Evolutionary conservation across 1,140 invertebrate species (phyloP), one percentile per base, ranked within the genome.

Genomic region (Drosophila nigrodunni): DNA sequence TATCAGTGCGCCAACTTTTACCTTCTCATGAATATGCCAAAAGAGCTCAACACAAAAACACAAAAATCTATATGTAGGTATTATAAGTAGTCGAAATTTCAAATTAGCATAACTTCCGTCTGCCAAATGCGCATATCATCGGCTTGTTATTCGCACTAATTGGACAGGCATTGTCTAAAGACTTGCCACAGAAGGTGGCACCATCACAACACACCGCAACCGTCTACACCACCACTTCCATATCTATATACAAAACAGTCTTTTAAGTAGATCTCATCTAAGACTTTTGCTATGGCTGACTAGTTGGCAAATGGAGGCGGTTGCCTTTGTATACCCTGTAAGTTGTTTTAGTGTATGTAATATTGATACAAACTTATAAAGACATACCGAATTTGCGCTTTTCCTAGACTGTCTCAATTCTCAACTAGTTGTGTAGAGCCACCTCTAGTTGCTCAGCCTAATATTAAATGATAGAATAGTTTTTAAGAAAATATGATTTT

Each of bases 21-120:
- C 43, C 43, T 10, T 37, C 37, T 60, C 18, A 62, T 57, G 34
- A 58, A 67, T 61, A 52, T 59, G 52, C 52, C 30, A 15, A 9
- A 15, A 9, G 55, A 15, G 52, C 35, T 55, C 35, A 55, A 37
- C 18, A 2, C 18, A 21, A 15, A 15, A 15, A 30, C 25, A 30
- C 25, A 30, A 30, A 37, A 39, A 21, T 15, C 7, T 46, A 59
- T 43, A 6, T 25, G 80, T 75, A 78, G 3, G 21, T 62, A 47
- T 54, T 49, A 75, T 58, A 49, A 34, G 30, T 21, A 46, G 78
- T 72, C 61, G 65, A 82, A 82, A 68, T 39, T 43, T 30, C 71
- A 74, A 89, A 89, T 89, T 89, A 89, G 74, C 86, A 89, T 80
- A 76, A 78, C 77, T 88, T 88, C 85, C 85, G 77, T 83, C 83